phyloP scores from a whole-genome alignment of 2,113 vertebrate genomes.

The Eurystomus gularis region DNA sequence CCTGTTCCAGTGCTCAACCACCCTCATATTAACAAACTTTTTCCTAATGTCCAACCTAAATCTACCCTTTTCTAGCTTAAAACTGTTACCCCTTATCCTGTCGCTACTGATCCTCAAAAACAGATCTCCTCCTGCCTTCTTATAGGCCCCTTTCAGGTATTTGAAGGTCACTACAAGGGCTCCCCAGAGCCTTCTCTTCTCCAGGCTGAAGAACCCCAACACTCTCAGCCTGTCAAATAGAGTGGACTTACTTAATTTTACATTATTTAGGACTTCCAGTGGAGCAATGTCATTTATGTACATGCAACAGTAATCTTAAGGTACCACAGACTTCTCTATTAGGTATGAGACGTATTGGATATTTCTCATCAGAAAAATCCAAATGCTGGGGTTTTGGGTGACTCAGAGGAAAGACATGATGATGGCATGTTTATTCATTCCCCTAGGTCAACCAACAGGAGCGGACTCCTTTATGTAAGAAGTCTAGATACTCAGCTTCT shows the following conservation, averaged over 20 bases:
- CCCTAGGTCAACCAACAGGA: not conserved
- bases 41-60: too few species aligned
- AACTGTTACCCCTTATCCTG: too few species aligned
- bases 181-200: too few species aligned
- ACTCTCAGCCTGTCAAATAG: too few species aligned
- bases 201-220: too few species aligned
- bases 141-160: too few species aligned
- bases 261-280: conserved; percentile 19
- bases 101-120: too few species aligned
- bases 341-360: not conserved
- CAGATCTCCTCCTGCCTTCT: too few species aligned
- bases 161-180: too few species aligned
- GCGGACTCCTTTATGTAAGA: not conserved
- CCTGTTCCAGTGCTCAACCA: too few species aligned
- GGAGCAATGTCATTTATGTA: conserved; percentile 34
- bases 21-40: too few species aligned
- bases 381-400: not conserved
- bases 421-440: not conserved
- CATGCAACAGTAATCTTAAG: not conserved
- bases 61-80: too few species aligned
- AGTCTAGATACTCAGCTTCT: not conserved
- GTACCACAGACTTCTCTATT: not conserved
- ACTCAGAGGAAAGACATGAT: not conserved
- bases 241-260: conserved; percentile 29
- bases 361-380: not conserved